These are phyloP conservation scores for Protosalanx chinensis DNA, from an alignment of 2,797 vertebrate species.

Conservation along the genomic window DNA sequence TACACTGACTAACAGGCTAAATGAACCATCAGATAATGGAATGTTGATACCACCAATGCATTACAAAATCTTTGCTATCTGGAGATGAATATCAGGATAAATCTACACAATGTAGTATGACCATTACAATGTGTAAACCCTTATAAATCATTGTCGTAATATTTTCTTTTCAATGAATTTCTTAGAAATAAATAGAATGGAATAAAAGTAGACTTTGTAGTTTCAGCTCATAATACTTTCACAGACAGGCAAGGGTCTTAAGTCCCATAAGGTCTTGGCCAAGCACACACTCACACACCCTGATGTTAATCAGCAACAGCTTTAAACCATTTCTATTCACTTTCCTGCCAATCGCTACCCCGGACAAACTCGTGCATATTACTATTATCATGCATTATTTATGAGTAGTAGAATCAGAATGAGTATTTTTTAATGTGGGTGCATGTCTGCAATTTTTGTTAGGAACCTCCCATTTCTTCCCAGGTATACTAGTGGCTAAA, in stretches of 20 bases:
- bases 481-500: no score
- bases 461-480: no score
- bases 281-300: slow-evolving; percentile 34
- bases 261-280: slow-evolving; percentile 1
- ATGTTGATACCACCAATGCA: not conserved
- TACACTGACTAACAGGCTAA: slow-evolving; percentile 16
- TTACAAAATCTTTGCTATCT: slow-evolving; percentile 1
- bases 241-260: slow-evolving; percentile 23
- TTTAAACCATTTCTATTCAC: slow-evolving; percentile 47
- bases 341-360: slow-evolving; percentile 25
- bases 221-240: no score
- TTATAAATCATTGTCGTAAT: no score
- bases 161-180: no score
- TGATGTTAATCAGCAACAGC: slow-evolving; percentile 43
- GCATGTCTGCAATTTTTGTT: slow-evolving; percentile 4
- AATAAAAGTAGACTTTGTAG: no score
- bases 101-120: no score
- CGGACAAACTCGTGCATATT: slow-evolving; percentile 26
- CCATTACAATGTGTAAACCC: no score
- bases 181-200: no score
- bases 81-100: no score
- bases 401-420: slow-evolving; percentile 15
- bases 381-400: slow-evolving; percentile 24
- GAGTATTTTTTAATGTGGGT: slow-evolving; percentile 1
- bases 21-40: slow-evolving; percentile 17